phyloP scores from a whole-genome alignment of 2,797 vertebrate genomes.

The Xenops minutus region DNA sequence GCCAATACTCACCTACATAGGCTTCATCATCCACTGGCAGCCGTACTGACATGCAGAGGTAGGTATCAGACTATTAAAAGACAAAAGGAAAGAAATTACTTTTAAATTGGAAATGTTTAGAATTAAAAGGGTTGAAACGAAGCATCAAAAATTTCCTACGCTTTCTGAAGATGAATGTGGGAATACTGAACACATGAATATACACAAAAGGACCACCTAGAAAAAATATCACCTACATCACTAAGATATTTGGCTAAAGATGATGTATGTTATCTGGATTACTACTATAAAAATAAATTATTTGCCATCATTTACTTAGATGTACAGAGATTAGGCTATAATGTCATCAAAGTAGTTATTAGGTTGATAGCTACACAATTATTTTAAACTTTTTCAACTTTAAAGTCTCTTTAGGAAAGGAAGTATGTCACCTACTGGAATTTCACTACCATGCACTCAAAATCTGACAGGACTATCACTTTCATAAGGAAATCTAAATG shows the following conservation, averaged over 20 bases:
- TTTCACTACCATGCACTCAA: neutral
- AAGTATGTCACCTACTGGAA: neutral
- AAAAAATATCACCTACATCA: neutral
- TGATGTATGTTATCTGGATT: neutral
- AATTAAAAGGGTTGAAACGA: neutral
- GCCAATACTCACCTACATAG: slow-evolving; percentile 87
- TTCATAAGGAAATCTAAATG: neutral
- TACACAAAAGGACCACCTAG: neutral
- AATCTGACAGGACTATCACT: neutral
- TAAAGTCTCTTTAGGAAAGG: neutral
- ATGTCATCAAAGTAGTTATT: neutral
- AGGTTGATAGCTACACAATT: neutral
- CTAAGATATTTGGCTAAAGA: neutral
- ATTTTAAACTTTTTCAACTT: neutral
- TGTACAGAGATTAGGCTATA: neutral
- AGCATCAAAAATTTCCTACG: neutral
- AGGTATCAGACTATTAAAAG: slow-evolving; percentile 89
- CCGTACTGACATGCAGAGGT: slow-evolving; percentile 87
- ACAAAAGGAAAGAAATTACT: slow-evolving; percentile 28
- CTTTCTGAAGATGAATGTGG: neutral
- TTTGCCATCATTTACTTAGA: neutral
- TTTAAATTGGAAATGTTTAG: neutral
- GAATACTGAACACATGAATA: neutral
- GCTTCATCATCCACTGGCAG: slow-evolving; percentile 84
- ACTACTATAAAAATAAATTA: neutral